Percentiles rank a stretch among this genome's conserved stretches.
Evolutionary conservation across 2,113 vertebrate species (phyloP).

Genomic region (Calidris pugnax): DNA sequence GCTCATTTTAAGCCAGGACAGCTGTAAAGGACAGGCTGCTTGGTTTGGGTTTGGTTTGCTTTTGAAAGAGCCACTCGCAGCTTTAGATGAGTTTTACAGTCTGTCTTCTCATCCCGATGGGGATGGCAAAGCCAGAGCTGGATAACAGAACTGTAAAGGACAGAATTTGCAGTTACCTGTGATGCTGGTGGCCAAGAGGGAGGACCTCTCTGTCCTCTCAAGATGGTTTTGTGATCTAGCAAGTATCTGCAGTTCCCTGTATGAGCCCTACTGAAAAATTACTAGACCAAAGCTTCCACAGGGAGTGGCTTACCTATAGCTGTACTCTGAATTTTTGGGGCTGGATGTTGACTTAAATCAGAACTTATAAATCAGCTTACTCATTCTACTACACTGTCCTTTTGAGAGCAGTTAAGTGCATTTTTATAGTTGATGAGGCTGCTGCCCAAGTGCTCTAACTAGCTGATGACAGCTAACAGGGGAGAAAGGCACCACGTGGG

Average conservation of each 20-base stretch:
- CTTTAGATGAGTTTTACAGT: neutral
- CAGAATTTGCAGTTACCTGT: neutral
- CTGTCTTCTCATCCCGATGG: neutral
- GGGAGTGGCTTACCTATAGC: neutral
- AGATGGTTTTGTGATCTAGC: neutral
- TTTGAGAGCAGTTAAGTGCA: neutral
- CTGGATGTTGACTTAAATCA: neutral
- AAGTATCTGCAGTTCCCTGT: neutral
- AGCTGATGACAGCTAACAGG: neutral
- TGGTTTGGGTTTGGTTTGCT: neutral
- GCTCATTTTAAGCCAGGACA: neutral
- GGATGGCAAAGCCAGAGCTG: neutral
- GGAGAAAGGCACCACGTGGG: neutral
- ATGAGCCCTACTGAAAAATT: neutral
- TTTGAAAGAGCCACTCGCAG: rapidly evolving
- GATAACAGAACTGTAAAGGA: neutral
- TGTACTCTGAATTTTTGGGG: neutral
- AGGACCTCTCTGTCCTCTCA: neutral
- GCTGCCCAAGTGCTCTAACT: neutral
- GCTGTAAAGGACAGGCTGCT: neutral
- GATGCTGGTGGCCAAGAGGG: neutral
- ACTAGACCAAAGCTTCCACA: neutral
- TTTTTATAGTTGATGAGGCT: neutral
- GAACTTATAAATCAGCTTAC: neutral
- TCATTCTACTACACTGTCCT: rapidly evolving